These are phyloP conservation scores for Euphonia xanthogaster DNA, from an alignment of 2,797 vertebrate species.

Conservation along the genomic window DNA sequence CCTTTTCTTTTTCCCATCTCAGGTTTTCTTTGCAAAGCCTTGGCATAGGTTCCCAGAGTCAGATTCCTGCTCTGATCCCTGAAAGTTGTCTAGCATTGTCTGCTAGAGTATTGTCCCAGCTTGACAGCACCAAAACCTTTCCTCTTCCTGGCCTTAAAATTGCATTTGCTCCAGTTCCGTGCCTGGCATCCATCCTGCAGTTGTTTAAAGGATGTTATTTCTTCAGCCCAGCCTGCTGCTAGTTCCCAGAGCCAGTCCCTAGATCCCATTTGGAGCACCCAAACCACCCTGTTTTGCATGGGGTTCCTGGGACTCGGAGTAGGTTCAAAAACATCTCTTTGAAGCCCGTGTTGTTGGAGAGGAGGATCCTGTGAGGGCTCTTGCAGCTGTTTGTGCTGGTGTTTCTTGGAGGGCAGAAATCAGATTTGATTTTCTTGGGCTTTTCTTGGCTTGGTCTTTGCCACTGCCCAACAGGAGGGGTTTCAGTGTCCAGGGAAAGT, in stretches of 20 bases:
- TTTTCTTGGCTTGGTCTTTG: neutral
- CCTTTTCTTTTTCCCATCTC: neutral
- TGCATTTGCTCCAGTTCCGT: neutral
- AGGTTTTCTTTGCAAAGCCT: neutral
- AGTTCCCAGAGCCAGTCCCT: neutral
- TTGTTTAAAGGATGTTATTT: neutral
- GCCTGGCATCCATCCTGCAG: neutral
- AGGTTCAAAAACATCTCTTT: neutral
- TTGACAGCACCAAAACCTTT: neutral
- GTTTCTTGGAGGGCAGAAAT: neutral
- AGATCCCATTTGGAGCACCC: neutral
- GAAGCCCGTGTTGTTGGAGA: neutral
- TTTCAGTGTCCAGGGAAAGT: neutral
- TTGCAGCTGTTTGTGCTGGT: neutral
- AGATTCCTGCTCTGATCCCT: neutral
- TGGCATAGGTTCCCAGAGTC: neutral
- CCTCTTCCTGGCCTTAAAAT: conserved; percentile 2
- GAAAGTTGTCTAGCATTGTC: neutral
- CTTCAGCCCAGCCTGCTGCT: neutral
- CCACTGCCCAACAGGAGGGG: neutral
- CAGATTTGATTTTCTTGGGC: neutral
- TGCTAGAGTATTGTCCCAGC: neutral
- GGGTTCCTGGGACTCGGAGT: neutral
- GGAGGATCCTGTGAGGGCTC: neutral
- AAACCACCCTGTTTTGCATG: neutral